phyloP scores from a whole-genome alignment of 2,888 invertebrate genomes.

The Drosophila paracracens region DNA sequence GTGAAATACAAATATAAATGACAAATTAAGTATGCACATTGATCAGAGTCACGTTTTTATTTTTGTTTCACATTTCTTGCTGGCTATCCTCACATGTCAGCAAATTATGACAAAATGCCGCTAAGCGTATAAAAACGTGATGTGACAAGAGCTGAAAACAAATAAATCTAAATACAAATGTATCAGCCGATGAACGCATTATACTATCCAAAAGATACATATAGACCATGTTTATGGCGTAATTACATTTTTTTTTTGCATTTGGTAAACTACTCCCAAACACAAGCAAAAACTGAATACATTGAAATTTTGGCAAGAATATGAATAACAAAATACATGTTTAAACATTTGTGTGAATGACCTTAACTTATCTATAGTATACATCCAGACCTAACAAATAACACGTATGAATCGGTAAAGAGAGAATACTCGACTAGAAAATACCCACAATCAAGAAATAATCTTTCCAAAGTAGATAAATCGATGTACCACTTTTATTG shows the following conservation, averaged over 20 bases:
- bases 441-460: background rate
- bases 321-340: background rate
- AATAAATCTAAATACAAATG: constrained; percentile 16
- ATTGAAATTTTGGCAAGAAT: constrained; percentile 1
- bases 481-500: background rate
- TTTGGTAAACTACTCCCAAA: constrained; percentile 7
- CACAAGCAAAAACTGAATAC: constrained; percentile 17
- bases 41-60: constrained; percentile 41
- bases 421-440: background rate
- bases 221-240: constrained; percentile 10
- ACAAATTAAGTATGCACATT: constrained; percentile 24
- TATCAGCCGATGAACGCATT: constrained; percentile 37
- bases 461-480: background rate
- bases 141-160: constrained; percentile 25
- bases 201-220: constrained; percentile 26
- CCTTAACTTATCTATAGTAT: background rate
- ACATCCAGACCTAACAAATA: background rate
- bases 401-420: background rate
- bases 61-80: constrained; percentile 15
- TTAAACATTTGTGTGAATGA: constrained; percentile 9
- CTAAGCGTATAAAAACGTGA: constrained; percentile 39
- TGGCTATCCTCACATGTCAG: constrained; percentile 58
- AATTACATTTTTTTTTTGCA: background rate
- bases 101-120: constrained; percentile 67
- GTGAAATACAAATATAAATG: constrained; percentile 11